Evolutionary conservation across 2,113 vertebrate genomes (phyloP).

Genomic region (Anser cygnoides): DNA sequence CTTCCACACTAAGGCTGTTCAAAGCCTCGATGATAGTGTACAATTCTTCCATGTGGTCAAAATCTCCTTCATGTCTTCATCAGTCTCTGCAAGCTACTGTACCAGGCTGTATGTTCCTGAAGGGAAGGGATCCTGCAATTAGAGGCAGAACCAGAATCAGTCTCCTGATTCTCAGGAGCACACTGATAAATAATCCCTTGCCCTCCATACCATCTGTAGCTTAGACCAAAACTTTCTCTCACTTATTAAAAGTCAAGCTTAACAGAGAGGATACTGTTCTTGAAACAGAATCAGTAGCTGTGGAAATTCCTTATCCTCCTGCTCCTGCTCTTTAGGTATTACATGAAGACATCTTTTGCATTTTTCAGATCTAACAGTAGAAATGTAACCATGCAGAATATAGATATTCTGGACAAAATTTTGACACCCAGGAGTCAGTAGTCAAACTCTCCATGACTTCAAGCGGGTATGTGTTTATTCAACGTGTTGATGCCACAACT

Average conservation of each 20-base stretch:
- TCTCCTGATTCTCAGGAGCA: not conserved
- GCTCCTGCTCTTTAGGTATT: not conserved
- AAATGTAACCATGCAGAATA: not conserved
- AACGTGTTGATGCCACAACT: not conserved
- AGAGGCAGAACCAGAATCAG: not conserved
- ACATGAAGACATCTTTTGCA: not conserved
- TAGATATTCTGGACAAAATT: not conserved
- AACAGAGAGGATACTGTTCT: not conserved
- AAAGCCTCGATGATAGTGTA: not conserved
- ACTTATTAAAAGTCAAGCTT: not conserved
- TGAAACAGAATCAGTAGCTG: not conserved
- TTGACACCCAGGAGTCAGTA: not conserved
- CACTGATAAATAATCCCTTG: not conserved
- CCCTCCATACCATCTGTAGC: not conserved
- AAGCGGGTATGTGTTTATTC: not conserved
- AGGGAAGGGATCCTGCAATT: not conserved
- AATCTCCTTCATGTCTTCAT: not conserved
- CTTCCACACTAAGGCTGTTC: not conserved
- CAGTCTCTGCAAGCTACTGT: not conserved
- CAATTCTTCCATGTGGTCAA: not conserved
- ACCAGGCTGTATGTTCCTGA: not conserved
- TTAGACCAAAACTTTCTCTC: not conserved
- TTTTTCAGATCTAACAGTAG: not conserved
- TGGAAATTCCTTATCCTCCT: not conserved
- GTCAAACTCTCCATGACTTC: not conserved